Evolutionary conservation across 2,888 invertebrate species (phyloP).

Genomic region (Harmothoe impar): DNA sequence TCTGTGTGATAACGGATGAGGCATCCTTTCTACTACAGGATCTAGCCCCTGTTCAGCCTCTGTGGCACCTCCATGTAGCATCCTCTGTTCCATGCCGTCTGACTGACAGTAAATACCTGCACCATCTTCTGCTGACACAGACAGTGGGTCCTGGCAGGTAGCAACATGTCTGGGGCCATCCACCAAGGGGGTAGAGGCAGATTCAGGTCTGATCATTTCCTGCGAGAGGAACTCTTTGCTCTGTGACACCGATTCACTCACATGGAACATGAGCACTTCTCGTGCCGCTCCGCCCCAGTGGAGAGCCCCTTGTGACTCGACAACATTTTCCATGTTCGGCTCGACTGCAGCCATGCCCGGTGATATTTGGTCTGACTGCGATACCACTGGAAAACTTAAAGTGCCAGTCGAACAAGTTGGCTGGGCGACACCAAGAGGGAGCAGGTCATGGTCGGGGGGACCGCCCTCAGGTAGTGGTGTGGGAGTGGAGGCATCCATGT

Average conservation of each 20-base stretch:
- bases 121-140: too few species aligned
- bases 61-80: too few species aligned
- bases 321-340: background rate
- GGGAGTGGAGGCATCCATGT: background rate
- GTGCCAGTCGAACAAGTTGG: too few species aligned
- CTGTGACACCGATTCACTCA: slow-evolving; percentile 1
- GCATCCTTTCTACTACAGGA: too few species aligned
- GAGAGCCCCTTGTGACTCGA: background rate
- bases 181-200: background rate
- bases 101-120: too few species aligned
- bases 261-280: background rate
- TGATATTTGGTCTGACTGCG: background rate
- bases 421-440: background rate
- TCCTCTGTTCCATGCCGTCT: too few species aligned
- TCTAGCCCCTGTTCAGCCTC: too few species aligned
- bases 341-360: background rate
- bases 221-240: slow-evolving; percentile 1
- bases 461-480: background rate
- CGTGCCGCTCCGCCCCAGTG: slow-evolving; percentile 8
- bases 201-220: background rate
- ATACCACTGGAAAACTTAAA: too few species aligned
- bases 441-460: background rate
- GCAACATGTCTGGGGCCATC: background rate
- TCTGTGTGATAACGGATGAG: too few species aligned
- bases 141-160: background rate